These are phyloP conservation scores for Pheosia gnoma DNA, from an alignment of 2,888 invertebrate genomes.

Conservation along the genomic window DNA sequence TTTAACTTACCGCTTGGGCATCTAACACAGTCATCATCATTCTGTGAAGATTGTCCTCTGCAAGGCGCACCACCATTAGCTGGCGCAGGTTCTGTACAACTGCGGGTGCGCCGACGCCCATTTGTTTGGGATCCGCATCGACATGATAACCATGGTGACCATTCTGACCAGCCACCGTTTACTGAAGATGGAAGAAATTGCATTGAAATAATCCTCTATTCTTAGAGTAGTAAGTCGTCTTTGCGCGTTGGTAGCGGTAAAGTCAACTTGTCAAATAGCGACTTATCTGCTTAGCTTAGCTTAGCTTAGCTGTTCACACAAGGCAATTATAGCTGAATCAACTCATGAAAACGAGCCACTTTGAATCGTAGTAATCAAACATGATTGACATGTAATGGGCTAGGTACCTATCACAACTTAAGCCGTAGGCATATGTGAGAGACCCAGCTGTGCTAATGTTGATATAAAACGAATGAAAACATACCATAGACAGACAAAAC, in stretches of 20 bases:
- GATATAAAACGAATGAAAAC: conserved; percentile 55
- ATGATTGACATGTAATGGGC: background rate
- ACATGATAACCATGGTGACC: conserved; percentile 95
- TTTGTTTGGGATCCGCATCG: conserved; percentile 89
- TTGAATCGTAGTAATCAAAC: too few relatives aligned
- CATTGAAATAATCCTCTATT: too few relatives aligned
- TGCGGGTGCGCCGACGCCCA: conserved; percentile 90
- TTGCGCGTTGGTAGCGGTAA: too few relatives aligned
- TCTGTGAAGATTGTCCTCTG: conserved; percentile 90
- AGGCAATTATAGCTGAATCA: too few relatives aligned
- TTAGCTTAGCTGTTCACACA: too few relatives aligned
- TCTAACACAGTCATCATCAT: conserved; percentile 90
- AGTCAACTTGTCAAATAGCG: too few relatives aligned
- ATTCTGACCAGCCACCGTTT: conserved; percentile 96
- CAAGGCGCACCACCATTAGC: conserved; percentile 96
- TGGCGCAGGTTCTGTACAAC: conserved; percentile 94
- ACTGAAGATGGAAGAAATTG: conserved; percentile 82
- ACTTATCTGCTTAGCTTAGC: too few relatives aligned
- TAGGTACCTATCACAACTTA: too few relatives aligned
- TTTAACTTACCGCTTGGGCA: conserved; percentile 80
- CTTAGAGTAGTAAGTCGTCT: too few relatives aligned
- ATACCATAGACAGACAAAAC: conserved; percentile 95
- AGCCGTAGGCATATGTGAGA: background rate
- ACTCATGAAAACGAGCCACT: too few relatives aligned
- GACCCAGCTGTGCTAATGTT: background rate